Evolutionary conservation across 2,113 vertebrate genomes (phyloP).

Genomic region (Pluvianellus socialis): DNA sequence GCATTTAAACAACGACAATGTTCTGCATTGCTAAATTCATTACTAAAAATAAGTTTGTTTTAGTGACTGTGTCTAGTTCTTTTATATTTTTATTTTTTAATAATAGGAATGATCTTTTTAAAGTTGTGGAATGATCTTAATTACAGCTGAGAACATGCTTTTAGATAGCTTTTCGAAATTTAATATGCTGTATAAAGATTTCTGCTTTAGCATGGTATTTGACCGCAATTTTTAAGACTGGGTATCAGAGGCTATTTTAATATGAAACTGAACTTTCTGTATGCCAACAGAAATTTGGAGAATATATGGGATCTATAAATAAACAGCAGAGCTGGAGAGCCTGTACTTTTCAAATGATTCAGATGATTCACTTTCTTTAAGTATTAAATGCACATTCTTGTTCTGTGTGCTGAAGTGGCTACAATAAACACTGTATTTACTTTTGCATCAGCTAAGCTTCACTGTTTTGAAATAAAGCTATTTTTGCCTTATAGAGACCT

Average conservation of each 20-base stretch:
- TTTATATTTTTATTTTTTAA: neutral
- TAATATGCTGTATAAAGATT: neutral
- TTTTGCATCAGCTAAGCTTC: neutral
- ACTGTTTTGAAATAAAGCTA: constrained; percentile 27
- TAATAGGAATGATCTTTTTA: neutral
- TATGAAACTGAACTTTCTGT: neutral
- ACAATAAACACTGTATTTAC: neutral
- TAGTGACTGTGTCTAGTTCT: neutral
- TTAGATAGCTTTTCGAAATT: constrained; percentile 23
- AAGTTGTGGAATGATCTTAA: constrained; percentile 23
- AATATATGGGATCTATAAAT: neutral
- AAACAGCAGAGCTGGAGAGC: neutral
- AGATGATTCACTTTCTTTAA: neutral
- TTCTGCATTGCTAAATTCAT: neutral
- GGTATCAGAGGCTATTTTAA: neutral
- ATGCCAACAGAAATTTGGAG: neutral
- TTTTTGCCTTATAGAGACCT: constrained; percentile 42
- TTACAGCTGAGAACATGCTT: constrained; percentile 7
- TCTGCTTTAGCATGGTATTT: constrained; percentile 27
- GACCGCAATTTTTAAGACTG: constrained; percentile 1
- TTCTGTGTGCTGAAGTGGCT: neutral
- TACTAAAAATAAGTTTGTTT: constrained; percentile 9
- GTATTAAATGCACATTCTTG: neutral
- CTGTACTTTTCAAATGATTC: neutral
- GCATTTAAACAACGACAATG: neutral